phyloP scores from a whole-genome alignment of 2,113 vertebrate species.

The Perccottus glenii region DNA sequence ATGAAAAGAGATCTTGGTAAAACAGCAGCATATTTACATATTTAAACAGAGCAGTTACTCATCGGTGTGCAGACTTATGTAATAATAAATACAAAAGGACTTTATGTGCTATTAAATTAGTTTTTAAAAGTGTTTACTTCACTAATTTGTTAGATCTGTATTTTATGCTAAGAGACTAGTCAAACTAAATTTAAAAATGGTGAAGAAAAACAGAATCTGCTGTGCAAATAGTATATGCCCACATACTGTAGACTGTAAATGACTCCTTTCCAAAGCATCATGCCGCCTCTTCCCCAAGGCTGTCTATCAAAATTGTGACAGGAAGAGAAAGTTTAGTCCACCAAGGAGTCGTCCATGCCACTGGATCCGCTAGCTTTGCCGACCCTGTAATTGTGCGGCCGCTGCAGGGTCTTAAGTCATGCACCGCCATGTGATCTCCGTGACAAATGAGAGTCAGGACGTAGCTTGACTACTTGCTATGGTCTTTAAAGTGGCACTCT shows the following conservation, averaged over 20 bases:
- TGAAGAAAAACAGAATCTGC: slow-evolving; percentile 42
- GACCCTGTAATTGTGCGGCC: slow-evolving; percentile 67
- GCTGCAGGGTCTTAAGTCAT: slow-evolving; percentile 64
- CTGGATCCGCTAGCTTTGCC: slow-evolving; percentile 45
- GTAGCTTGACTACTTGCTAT: slow-evolving; percentile 47
- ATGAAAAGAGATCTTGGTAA: not conserved
- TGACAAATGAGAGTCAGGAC: slow-evolving; percentile 66
- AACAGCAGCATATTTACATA: slow-evolving; percentile 12
- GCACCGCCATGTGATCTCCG: slow-evolving; percentile 60
- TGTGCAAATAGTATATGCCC: slow-evolving; percentile 34
- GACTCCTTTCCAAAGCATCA: slow-evolving; percentile 34
- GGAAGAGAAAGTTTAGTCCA: slow-evolving; percentile 66
- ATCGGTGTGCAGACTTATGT: slow-evolving; percentile 22
- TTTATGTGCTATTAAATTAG: slow-evolving; percentile 40
- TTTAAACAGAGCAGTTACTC: slow-evolving; percentile 21
- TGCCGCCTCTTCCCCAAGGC: slow-evolving; percentile 38
- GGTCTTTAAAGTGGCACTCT: slow-evolving; percentile 61
- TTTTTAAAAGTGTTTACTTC: slow-evolving; percentile 41
- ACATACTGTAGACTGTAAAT: slow-evolving; percentile 10
- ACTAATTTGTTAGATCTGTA: slow-evolving; percentile 42
- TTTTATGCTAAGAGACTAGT: slow-evolving; percentile 40
- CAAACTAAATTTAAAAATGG: slow-evolving; percentile 37
- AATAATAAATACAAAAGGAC: slow-evolving; percentile 49
- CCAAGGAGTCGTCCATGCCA: slow-evolving; percentile 52
- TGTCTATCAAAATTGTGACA: slow-evolving; percentile 68